Evolutionary conservation across 30 jellyfish, hydroid and myxozoan species (phyloP).

Genomic region (Clytia hemisphaerica): DNA sequence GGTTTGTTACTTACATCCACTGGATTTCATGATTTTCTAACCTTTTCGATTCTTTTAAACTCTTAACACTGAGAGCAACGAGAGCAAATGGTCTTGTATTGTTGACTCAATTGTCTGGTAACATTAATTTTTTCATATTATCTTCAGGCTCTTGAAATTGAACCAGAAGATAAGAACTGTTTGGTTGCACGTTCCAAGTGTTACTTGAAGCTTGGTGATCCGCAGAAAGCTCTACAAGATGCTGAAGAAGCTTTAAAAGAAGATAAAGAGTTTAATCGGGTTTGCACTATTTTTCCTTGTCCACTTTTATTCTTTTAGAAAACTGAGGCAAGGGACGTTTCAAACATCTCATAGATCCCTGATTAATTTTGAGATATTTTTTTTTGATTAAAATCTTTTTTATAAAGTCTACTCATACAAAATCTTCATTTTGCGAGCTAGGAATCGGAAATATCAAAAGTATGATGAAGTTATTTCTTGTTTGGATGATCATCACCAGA

Average conservation of each 20-base stretch:
- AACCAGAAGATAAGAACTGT: constrained; percentile 68
- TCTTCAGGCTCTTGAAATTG: constrained; percentile 75
- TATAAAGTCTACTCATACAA: neutral
- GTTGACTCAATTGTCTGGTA: too few species aligned
- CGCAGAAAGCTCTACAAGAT: constrained; percentile 85
- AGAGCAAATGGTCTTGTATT: too few species aligned
- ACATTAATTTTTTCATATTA: neutral
- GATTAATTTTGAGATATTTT: neutral
- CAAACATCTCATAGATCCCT: neutral
- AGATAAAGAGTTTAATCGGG: constrained; percentile 84
- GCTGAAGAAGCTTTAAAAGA: constrained; percentile 87
- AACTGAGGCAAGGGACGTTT: neutral
- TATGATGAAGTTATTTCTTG: too few species aligned
- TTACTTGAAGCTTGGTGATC: constrained; percentile 88
- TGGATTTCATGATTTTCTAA: too few species aligned
- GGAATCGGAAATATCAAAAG: too few species aligned
- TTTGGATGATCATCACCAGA: too few species aligned
- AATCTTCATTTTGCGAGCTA: too few species aligned
- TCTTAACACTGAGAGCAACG: too few species aligned
- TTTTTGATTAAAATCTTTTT: neutral
- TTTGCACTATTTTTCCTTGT: neutral
- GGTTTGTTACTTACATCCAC: too few species aligned
- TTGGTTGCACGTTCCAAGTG: constrained; percentile 91
- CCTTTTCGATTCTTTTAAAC: too few species aligned
- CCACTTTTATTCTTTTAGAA: neutral